Evolutionary conservation across 2,888 invertebrate genomes (phyloP), one percentile per base, ranked within the genome.

Genomic region (Camponotus fellah): DNA sequence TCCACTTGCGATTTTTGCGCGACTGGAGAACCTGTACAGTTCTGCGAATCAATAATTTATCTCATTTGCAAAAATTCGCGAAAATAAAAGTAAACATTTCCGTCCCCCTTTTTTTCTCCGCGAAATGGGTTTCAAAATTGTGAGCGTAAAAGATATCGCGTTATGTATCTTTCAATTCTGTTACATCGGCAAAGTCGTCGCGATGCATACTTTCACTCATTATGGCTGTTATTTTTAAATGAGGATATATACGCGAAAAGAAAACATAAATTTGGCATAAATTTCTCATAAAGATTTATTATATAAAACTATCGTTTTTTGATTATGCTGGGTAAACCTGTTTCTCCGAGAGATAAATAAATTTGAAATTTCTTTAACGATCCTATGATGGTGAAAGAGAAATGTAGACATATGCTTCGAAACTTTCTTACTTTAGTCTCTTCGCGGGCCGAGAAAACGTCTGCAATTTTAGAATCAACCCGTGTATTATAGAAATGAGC

Each of bases 1-100:
- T 84, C 83, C 83, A 84, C 83, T 82, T 68, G 66, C 68, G 49
- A 75, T 53, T 82, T 69, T 79, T 79, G 21, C 12, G 32, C 3
- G 37, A 71, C 14, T n/a, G 34, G 9, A 10, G 32, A 76, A 14
- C 26, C 8, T 26, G 5, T 65, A 46, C 56, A n/a, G 12, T 10
- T n/a, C 40, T 14, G 14, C 2, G 17, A 2, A 21, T 34, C 58
- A 10, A 58, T 21, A 46, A 46, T 64, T 49, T 17, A 64, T 26
- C 10, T 12, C 64, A n/a, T 21, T 17, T 6, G 32, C 12, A 3
- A 17, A n/a, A n/a, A n/a, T n/a, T 10, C 37, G 37, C 17, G 49
- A 12, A 43, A 72, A 71, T 49, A 62, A 72, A 34, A 69, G 43
- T 32, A 34, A 71, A 46, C 12, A 14, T 9, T 40, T 46, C 34